These are phyloP conservation scores for Neotoxoptera formosana DNA, from an alignment of 1,140 invertebrate species.

Conservation along the genomic window DNA sequence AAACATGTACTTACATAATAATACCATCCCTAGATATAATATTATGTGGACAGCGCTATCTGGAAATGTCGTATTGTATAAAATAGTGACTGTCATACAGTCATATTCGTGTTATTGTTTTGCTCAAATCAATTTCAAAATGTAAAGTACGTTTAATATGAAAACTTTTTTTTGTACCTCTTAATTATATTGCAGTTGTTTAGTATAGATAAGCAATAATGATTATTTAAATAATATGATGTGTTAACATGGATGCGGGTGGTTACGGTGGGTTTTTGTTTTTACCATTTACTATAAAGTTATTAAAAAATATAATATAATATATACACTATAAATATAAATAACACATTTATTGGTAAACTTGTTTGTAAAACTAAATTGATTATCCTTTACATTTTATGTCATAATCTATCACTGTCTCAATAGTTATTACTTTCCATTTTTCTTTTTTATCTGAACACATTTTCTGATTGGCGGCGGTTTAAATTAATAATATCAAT, in stretches of 20 bases:
- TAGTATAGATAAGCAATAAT: not conserved
- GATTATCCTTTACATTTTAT: slow-evolving; percentile 1
- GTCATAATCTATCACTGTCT: slow-evolving; percentile 17
- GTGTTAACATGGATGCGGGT: not conserved
- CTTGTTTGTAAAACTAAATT: not conserved
- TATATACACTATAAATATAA: not conserved
- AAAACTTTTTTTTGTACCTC: not conserved
- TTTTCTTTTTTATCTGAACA: not conserved
- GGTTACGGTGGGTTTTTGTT: not conserved
- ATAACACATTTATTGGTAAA: not conserved
- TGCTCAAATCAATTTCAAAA: not conserved
- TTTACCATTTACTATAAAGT: not conserved
- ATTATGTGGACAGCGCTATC: too few relatives aligned
- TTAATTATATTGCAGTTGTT: not conserved
- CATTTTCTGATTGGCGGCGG: not conserved
- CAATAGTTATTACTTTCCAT: not conserved
- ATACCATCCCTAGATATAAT: too few relatives aligned
- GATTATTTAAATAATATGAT: not conserved
- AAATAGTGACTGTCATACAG: too few relatives aligned
- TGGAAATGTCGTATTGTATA: too few relatives aligned
- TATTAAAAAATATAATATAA: slow-evolving; percentile 13
- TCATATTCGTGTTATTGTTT: not conserved
- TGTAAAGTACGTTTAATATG: not conserved
- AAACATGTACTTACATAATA: too few relatives aligned
- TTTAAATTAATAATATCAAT: slow-evolving; percentile 1